Evolutionary conservation across 2,888 invertebrate genomes (phyloP).

Genomic region (Morpho achilles): DNA sequence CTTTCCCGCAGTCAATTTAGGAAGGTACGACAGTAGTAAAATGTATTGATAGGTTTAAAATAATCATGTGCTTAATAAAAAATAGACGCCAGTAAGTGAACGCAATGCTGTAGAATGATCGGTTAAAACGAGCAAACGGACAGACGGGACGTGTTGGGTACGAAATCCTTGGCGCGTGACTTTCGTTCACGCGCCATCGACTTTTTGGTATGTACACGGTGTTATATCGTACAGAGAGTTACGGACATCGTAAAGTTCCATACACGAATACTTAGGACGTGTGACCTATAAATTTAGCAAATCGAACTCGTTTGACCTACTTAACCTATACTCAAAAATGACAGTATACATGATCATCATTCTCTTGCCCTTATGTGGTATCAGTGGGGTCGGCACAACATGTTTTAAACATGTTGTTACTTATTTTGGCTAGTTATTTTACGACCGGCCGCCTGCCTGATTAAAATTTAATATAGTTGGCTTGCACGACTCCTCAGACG

Average conservation of each 20-base stretch:
- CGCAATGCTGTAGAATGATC: conserved; percentile 24
- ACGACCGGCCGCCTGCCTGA: too few species aligned
- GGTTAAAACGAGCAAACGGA: conserved; percentile 24
- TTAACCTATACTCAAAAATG: conserved; percentile 10
- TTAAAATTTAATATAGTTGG: too few species aligned
- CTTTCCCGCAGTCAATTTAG: background rate
- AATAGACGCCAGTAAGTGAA: conserved; percentile 12
- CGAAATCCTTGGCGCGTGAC: conserved; percentile 71
- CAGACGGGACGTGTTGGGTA: conserved; percentile 52
- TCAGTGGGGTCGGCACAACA: too few species aligned
- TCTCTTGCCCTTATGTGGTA: too few species aligned
- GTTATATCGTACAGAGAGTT: conserved; percentile 51
- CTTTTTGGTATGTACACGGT: conserved; percentile 51
- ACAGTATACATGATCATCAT: too few species aligned
- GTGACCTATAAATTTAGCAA: conserved; percentile 32
- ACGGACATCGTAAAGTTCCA: conserved; percentile 47
- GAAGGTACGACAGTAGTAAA: conserved; percentile 1
- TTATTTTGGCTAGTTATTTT: too few species aligned
- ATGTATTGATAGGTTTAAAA: conserved; percentile 3
- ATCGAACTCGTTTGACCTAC: conserved; percentile 19
- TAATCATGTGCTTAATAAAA: conserved; percentile 12
- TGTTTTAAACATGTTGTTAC: too few species aligned
- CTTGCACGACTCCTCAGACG: too few species aligned
- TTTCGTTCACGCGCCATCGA: conserved; percentile 65
- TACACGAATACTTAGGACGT: conserved; percentile 44